Evolutionary conservation across 1,140 invertebrate species (phyloP), one percentile per base, ranked within the genome.

Genomic region (Drosophila mojavensis): DNA sequence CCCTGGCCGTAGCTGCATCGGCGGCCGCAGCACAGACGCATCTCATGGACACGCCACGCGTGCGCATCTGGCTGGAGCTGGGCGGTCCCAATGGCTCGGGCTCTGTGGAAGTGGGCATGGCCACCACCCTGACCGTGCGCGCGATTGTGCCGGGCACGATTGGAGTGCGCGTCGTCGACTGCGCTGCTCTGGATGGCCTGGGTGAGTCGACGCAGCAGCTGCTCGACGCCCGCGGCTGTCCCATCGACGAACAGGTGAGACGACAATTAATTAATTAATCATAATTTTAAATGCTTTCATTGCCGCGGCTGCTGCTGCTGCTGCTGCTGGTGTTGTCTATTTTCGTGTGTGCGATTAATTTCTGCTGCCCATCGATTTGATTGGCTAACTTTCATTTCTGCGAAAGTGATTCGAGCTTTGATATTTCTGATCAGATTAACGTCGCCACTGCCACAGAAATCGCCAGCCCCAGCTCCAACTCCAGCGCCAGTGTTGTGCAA

Each of bases 51-150:
- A 90, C 91, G 28, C 91, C 81, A 5, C 76, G 91, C 17, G 90
- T 92, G 10, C 93, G 94, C 61, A 95, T 95, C 45, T 96, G 96
- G 95, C 94, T 96, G 93, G 95, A 96, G 79, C 94, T 96, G 68
- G 92, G 94, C 17, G 91, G 83, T 9, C 81, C 74, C 20, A 84
- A 90, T 61, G 92, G 93, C 43, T 79, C 92, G 4, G 94, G 94
- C 39, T 93, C 93, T 9, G 94, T 96, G 4, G 94, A 95, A 90
- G 95, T 96, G 62, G 96, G 96, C n/a, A 95, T 96, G 92, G 94
- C 94, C 5, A 95, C 95, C 2, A 94, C 94, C 33, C 86, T 96
- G 26, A 93, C 95, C 0, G 94, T 96, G 33, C 95, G 96, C 91
- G 94, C 95, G 28, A 94, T 95, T 10, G 91, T 96, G 59, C 95